Evolutionary conservation across 2,888 invertebrate species (phyloP).

Genomic region (Pristionchus fissidentatus): DNA sequence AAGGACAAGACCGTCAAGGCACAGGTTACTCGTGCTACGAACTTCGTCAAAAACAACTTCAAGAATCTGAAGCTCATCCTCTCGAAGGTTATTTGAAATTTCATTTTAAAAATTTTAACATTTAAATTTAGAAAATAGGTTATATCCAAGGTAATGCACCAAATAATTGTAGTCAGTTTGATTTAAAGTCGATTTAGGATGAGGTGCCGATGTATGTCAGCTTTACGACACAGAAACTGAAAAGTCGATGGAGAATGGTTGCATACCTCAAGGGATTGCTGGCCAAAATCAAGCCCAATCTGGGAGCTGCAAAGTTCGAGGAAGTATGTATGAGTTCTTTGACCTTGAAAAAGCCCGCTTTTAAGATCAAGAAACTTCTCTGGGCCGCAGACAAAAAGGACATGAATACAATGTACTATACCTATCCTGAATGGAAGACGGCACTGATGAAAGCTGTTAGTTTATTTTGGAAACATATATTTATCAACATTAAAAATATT

Average conservation of each 20-base stretch:
- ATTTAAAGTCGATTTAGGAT: too few species aligned
- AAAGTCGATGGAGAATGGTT: not conserved
- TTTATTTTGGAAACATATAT: not conserved
- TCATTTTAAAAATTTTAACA: not conserved
- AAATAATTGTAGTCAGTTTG: too few species aligned
- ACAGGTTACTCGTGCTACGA: not conserved
- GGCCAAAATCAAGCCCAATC: constrained; percentile 22
- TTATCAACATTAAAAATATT: not conserved
- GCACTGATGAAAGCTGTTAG: not conserved
- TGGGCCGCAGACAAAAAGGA: constrained; percentile 6
- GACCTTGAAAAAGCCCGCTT: not conserved
- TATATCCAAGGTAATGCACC: too few species aligned
- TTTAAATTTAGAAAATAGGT: too few species aligned
- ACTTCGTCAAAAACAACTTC: constrained; percentile 13
- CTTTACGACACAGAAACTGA: not conserved
- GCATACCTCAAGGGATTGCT: not conserved
- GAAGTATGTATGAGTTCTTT: not conserved
- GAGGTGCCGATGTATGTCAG: not conserved
- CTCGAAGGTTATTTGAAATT: not conserved
- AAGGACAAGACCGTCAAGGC: constrained; percentile 11
- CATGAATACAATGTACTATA: not conserved
- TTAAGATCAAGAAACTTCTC: constrained; percentile 1
- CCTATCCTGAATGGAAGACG: not conserved
- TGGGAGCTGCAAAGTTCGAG: not conserved
- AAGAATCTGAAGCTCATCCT: constrained; percentile 1